These are phyloP conservation scores for Cerastis leucographa DNA, from an alignment of 2,888 invertebrate genomes.

Conservation along the genomic window DNA sequence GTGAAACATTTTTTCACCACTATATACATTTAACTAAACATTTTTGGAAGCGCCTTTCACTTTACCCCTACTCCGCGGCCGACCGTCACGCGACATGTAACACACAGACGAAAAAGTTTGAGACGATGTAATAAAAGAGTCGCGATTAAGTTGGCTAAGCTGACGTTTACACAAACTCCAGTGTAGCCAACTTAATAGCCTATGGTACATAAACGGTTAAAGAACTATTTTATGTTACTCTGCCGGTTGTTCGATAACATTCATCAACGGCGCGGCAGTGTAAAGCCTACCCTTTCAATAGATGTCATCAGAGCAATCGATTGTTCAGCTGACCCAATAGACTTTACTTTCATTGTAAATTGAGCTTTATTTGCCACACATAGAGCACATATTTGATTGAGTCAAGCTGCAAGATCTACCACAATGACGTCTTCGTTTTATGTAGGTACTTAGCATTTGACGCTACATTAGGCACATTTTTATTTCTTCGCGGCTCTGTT, in stretches of 20 bases:
- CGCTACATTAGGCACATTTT: neutral
- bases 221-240: neutral
- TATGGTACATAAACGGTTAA: neutral
- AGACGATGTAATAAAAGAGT: too few relatives aligned
- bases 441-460: neutral
- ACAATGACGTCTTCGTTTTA: conserved; percentile 22
- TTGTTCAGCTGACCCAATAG: neutral
- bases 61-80: too few relatives aligned
- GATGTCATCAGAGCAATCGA: conserved; percentile 4
- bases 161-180: neutral
- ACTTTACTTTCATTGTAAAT: neutral
- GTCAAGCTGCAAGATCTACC: neutral
- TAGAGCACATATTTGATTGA: conserved; percentile 6
- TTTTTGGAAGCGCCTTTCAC: too few relatives aligned
- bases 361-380: neutral
- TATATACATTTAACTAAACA: too few relatives aligned
- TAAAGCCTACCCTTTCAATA: conserved; percentile 6
- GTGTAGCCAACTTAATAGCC: neutral
- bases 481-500: neutral
- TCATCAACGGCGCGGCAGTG: conserved; percentile 24
- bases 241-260: conserved; percentile 16
- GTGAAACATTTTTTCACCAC: too few relatives aligned
- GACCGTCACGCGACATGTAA: too few relatives aligned
- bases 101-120: too few relatives aligned
- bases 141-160: neutral